Base-by-base conservation (phyloP, 2,888 invertebrate genomes). In the Rutpela maculata region DNA sequence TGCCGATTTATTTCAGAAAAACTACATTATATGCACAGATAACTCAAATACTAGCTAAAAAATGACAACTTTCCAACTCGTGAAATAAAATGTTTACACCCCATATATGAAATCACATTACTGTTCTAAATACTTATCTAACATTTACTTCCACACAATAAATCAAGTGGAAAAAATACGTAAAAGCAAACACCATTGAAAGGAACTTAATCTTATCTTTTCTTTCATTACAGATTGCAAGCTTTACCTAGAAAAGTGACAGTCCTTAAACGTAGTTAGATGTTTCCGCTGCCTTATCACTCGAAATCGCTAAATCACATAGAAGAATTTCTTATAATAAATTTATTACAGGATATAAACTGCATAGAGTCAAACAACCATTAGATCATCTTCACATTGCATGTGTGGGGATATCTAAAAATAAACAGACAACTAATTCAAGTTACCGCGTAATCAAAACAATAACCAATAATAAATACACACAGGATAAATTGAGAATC, bases 311-410 rank as follows among this genome's bases (percentile, higher is more conserved):
- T 35, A 60, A 59, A 18, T 31, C 60, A 56, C 17, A 22, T 18
- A 70, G 17, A 38, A 60, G 56, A 60, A 59, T 57, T 70, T 70
- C 59, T 60, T 17, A 18, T 12, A 35, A 35, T 9, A 35, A 17
- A 70, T 18, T 38, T 38, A 35, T 12, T 56, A 68, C 57, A 70
- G 59, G 70, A 70, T 70, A 69, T 60, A 59, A 19, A 70, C 12
- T 43, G 43, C 43, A 43, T 3, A 15, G 2, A 15, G 11, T 11
- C 43, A 43, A 43, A 43, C 12, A 43, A 43, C 15, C 4, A 43
- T 43, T 43, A 43, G 43, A 43, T 43, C 43, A 71, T 59, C 69
- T 57, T 59, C 59, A 55, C 67, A 9, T 35, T 7, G 31, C 6
- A 55, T 19, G 62, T 62, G 43, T 18, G 50, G 55, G 22, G 43